Conservation (phyloP, 2,888 invertebrate genomes). For the Rhyacophila evoluta region DNA sequence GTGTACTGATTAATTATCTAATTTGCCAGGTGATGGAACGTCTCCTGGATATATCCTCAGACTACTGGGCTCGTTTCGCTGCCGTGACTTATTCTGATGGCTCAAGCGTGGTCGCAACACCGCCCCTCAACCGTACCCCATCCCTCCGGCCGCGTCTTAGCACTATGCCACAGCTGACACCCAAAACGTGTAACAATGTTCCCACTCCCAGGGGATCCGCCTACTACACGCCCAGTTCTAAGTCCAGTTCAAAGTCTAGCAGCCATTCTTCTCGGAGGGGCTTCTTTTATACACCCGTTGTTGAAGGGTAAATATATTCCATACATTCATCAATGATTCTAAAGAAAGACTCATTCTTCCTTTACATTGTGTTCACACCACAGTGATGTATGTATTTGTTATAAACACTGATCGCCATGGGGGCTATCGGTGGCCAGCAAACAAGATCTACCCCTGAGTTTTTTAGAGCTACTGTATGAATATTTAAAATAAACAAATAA, state of each 20-base stretch:
- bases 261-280: constrained; percentile 58
- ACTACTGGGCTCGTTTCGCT: constrained; percentile 82
- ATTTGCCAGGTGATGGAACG: constrained; percentile 74
- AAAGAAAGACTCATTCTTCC: too few species aligned
- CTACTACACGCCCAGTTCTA: constrained; percentile 34
- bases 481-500: background rate
- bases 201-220: constrained; percentile 36
- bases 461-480: too few species aligned
- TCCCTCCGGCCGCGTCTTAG: constrained; percentile 46
- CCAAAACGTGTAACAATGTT: constrained; percentile 50
- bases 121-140: constrained; percentile 50
- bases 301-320: background rate
- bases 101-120: constrained; percentile 49
- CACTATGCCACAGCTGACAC: constrained; percentile 36
- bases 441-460: too few species aligned
- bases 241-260: constrained; percentile 30
- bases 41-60: constrained; percentile 76
- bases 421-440: too few species aligned
- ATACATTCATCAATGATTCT: background rate
- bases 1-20: too few species aligned
- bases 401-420: too few species aligned
- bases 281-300: constrained; percentile 67
- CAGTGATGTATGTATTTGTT: too few species aligned
- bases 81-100: constrained; percentile 61
- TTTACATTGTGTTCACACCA: too few species aligned